Conservation (phyloP, 2,888 invertebrate genomes). For the Nomada ferruginata region DNA sequence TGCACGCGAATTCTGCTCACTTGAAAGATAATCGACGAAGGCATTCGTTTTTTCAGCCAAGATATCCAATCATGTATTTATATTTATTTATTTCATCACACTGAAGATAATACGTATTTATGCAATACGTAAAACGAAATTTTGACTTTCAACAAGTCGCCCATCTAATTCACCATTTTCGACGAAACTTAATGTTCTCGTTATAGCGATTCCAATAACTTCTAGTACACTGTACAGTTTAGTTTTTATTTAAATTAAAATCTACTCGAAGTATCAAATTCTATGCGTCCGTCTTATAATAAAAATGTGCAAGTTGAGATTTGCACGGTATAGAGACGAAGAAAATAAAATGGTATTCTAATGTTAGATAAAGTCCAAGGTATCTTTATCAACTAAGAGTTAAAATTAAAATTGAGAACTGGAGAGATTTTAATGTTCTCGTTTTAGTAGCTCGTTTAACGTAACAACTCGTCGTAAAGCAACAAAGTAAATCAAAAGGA, state of each 20-base stretch:
- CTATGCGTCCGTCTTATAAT: background rate
- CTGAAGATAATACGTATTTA: slow-evolving; percentile 7
- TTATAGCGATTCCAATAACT: slow-evolving; percentile 29
- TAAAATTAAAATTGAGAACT: background rate
- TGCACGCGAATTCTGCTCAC: background rate
- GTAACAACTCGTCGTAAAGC: slow-evolving; percentile 2
- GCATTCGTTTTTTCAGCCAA: background rate
- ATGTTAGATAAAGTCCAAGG: slow-evolving; percentile 22
- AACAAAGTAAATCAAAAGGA: slow-evolving; percentile 26
- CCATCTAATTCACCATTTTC: slow-evolving; percentile 26
- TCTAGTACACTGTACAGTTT: slow-evolving; percentile 48
- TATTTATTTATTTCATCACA: slow-evolving; percentile 31
- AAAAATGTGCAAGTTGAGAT: slow-evolving; percentile 14
- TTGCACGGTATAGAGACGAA: slow-evolving; percentile 11
- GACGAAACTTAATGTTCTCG: slow-evolving; percentile 34
- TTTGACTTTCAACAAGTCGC: slow-evolving; percentile 9
- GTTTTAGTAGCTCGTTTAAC: slow-evolving; percentile 9
- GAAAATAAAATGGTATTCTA: slow-evolving; percentile 12
- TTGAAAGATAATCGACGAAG: slow-evolving; percentile 16
- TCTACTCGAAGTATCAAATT: slow-evolving; percentile 11
- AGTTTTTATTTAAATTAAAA: slow-evolving; percentile 40
- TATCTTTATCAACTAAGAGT: slow-evolving; percentile 9
- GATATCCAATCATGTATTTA: slow-evolving; percentile 6
- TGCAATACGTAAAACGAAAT: slow-evolving; percentile 3
- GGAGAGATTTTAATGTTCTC: slow-evolving; percentile 14